Conservation (phyloP, 2,113 vertebrate species). For the Callaeas wilsoni region DNA sequence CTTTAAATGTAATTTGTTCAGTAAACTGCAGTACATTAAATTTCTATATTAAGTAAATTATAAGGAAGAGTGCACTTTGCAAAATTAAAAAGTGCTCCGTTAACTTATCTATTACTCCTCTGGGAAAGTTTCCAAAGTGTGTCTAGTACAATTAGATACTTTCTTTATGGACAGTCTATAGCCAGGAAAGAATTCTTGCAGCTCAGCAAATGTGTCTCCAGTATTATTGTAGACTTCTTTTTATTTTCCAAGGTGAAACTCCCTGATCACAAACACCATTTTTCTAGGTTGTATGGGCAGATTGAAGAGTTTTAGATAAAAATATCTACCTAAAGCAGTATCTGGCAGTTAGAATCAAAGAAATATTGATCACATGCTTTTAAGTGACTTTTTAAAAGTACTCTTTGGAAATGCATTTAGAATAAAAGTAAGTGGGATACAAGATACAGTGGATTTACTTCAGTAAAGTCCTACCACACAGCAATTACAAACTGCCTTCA, state of each 20-base stretch:
- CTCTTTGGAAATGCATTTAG: not conserved
- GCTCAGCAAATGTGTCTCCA: conserved; percentile 52
- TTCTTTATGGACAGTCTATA: conserved; percentile 57
- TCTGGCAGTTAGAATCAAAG: conserved; percentile 18
- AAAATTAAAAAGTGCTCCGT: conserved; percentile 80
- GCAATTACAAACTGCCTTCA: not conserved
- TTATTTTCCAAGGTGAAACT: conserved; percentile 50
- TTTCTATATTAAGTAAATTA: conserved; percentile 81
- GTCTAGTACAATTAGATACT: conserved; percentile 68
- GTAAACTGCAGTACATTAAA: conserved; percentile 79
- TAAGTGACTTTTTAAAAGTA: not conserved
- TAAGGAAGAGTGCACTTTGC: conserved; percentile 78
- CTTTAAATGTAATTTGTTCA: conserved; percentile 78
- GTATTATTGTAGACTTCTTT: not conserved
- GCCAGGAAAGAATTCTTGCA: conserved; percentile 41
- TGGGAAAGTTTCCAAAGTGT: conserved; percentile 74
- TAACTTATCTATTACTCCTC: conserved; percentile 77
- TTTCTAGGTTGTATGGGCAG: not conserved
- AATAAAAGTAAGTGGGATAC: not conserved
- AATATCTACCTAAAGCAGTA: conserved; percentile 16
- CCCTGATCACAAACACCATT: not conserved
- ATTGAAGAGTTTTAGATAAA: conserved; percentile 42
- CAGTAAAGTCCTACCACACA: not conserved
- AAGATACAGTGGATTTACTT: not conserved
- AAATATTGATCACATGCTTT: conserved; percentile 39